Base-by-base conservation (phyloP, 2,797 vertebrate species). In the Gorsachius magnificus region DNA sequence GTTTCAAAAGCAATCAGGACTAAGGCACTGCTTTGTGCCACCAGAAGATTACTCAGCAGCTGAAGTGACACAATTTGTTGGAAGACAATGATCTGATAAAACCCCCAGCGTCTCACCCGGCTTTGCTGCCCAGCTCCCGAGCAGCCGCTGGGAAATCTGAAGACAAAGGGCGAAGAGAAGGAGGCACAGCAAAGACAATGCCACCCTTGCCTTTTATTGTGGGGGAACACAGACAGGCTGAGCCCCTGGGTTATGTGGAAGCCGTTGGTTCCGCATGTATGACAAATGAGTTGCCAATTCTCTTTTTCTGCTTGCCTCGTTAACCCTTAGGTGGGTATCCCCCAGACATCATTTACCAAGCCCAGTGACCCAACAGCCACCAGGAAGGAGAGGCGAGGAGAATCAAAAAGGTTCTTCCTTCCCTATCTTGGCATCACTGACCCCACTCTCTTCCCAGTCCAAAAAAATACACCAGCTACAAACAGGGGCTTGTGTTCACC, bases 31-130 rank as follows among this genome's bases (percentile, higher is more conserved):
- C 64, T 92, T 89, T 85, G 56, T 92, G 60, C 89, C 93, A 91
- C 53, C 71, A 90, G 46, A 65, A 89, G 83, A 80, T 83, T 82
- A 87, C 68, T 90, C 61, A 7, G 17, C 78, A 87, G 94, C 78
- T 91, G 83, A 93, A 89, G 75, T 60, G 75, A 81, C 88, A 91
- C 56, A 41, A 78, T 74, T 87, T 85, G 43, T 71, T 87, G 80
- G 80, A 51, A 89, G 83, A 94, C 83, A 89, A 77, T 45, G 84
- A 75, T 86, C 54, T 78, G 76, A 89, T 92, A 83, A 89, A 95
- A 50, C 8, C 61, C 81, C 56, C 91, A 50, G 61, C 0, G 5
- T 58, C 56, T 78, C 0, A 0, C 75, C 61, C 0, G 1, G 64
- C 64, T 86, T 77, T 91, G 85, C 69, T 3, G 5, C 79, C 64